Base-by-base conservation (phyloP, 2,797 vertebrate genomes). In the Clarias fuscus region DNA sequence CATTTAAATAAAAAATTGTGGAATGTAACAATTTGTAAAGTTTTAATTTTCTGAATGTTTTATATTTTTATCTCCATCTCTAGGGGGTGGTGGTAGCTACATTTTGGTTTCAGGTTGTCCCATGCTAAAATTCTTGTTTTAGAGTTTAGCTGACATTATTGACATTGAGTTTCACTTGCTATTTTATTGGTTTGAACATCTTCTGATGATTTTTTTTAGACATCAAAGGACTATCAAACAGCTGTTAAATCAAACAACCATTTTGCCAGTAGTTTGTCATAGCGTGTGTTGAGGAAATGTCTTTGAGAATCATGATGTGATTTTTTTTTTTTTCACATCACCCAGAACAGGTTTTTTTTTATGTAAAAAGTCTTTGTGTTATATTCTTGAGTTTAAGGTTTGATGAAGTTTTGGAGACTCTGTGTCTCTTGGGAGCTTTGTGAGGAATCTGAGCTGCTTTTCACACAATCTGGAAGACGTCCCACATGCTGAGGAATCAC, bases 401-500 rank as follows among this genome's bases (percentile, higher is more conserved):
- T 67, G 40, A 30, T 67, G 24, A 56, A 82, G 62, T 67, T 67
- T 27, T 30, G 40, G 24, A 79, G 77, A 79, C 58, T 33, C 24
- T 24, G 8, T 43, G 80, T 67, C 80, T 82, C 80, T 68, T n/a
- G 2, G 80, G 43, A 68, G 17, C 43, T 30, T 43, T 11, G 37
- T 48, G 24, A 81, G 22, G 78, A 81, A 81, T 48, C 78, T 62
- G 33, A 81, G 61, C 3, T 65, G 33, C 61, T 81, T 48, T 27
- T 30, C 62, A 65, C 61, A 81, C 61, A 82, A 82, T 82, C 80
- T 82, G 80, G 80, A 68, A 82, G 62, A 67, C 18, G 24, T 81
- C 62, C 79, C 79, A 81, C 79, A 82, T 82, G 80, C 80, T 68
- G 80, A 82, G 80, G 43, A 30, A 68, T 82, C 43, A 27, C 80